These are phyloP conservation scores for Vanacampus margaritifer DNA, from an alignment of 2,113 vertebrate genomes.

Conservation along the genomic window DNA sequence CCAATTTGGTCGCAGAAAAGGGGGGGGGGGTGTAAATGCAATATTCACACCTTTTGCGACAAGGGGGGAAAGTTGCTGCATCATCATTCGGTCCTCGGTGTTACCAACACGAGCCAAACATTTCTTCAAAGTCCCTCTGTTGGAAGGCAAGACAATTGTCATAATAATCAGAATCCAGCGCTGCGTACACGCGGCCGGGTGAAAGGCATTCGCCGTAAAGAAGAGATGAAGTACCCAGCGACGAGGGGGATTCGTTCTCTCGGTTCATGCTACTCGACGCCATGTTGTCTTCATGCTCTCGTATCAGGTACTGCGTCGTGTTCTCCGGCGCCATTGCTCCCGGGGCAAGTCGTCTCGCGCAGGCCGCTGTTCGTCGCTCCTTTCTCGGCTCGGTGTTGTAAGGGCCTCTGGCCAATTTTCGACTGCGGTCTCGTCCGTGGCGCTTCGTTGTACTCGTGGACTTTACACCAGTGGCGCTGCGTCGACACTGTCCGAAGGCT, in stretches of 20 bases:
- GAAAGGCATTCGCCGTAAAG: slow-evolving; percentile 7
- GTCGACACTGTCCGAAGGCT: neutral
- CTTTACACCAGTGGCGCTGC: neutral
- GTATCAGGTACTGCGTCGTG: slow-evolving; percentile 76
- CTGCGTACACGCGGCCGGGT: neutral
- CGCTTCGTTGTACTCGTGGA: neutral
- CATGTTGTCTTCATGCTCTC: slow-evolving; percentile 55
- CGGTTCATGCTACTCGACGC: rapidly evolving
- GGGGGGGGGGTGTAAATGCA: slow-evolving; percentile 13
- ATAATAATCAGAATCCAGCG: slow-evolving; percentile 24
- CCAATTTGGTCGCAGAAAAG: neutral
- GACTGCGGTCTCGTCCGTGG: slow-evolving; percentile 11
- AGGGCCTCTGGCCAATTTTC: neutral
- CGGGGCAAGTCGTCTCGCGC: neutral
- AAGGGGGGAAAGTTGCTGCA: slow-evolving; percentile 19
- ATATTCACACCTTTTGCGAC: slow-evolving; percentile 56
- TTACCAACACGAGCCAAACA: slow-evolving; percentile 22
- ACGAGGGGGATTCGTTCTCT: neutral
- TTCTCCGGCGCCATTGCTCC: slow-evolving; percentile 65
- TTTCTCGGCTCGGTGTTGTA: neutral
- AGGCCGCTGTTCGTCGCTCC: neutral
- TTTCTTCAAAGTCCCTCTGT: slow-evolving; percentile 67
- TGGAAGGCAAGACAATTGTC: slow-evolving; percentile 61
- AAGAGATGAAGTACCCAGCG: rapidly evolving
- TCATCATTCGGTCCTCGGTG: slow-evolving; percentile 27